Evolutionary conservation across 2,888 invertebrate species (phyloP), one percentile per base, ranked within the genome.

Genomic region (Acronicta leporina): DNA sequence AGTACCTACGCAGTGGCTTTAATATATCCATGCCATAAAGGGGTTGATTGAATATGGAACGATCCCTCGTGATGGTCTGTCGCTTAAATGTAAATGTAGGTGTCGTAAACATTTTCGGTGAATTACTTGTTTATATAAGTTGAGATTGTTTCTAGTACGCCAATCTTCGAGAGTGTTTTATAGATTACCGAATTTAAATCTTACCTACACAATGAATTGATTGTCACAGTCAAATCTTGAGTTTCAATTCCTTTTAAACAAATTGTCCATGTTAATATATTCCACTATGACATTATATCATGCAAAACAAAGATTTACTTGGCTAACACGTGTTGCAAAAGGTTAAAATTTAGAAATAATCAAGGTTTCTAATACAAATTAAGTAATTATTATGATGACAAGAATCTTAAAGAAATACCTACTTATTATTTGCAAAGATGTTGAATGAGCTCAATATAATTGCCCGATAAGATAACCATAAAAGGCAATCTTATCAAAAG

Each of bases 41-140:
- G 89, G 89, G 88, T 88, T 90, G 86, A 89, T 89, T 87, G 89
- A 88, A 87, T 89, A 87, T 84, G 81, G 80, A 84, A 76, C 85
- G 82, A 88, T 85, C 85, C 81, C 77, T 83, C 81, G 77, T 82
- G 80, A 75, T 82, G 76, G 79, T 72, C 77, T 81, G 82, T 86
- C 85, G 78, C 77, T 73, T 79, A 73, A 79, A 81, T 75, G 79
- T 80, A 81, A 79, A 75, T 71, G 52, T 40, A 38, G 42, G 47
- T 67, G 77, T 75, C 66, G 74, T 74, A 77, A 82, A 80, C 71
- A 76, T 75, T 79, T 73, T 52, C 52, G 20, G 15, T 15, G 33
- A 62, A 65, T 68, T 61, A 57, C 58, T 73, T 73, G 63, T 75
- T 58, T 58, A 63, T 72, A 61, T 53, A 47, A 14, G 41, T 44